Percentiles rank a stretch among this genome's conserved stretches.
phyloP scores from a whole-genome alignment of 2,888 invertebrate genomes.

The Chromoteleia sp. region DNA sequence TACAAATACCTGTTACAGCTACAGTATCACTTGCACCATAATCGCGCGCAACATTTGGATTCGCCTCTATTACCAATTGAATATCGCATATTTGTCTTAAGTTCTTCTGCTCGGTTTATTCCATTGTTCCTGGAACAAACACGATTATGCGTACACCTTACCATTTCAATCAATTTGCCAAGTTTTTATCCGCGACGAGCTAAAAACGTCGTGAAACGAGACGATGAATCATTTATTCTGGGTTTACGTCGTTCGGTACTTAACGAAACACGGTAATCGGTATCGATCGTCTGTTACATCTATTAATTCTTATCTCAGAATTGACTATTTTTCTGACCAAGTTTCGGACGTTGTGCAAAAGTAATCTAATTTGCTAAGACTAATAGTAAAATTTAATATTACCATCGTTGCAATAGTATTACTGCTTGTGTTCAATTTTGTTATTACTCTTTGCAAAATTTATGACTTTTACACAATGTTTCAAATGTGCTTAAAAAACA shows the following conservation, averaged over 20 bases:
- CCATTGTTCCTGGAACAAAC: constrained; percentile 30
- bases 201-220: constrained; percentile 31
- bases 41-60: constrained; percentile 30
- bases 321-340: too few species aligned
- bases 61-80: constrained; percentile 10
- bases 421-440: too few species aligned
- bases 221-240: constrained; percentile 50
- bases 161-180: constrained; percentile 49
- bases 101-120: constrained; percentile 23
- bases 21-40: constrained; percentile 42
- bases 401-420: too few species aligned
- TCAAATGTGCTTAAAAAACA: too few species aligned
- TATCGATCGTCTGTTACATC: constrained; percentile 15
- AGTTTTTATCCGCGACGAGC: constrained; percentile 2
- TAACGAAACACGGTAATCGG: constrained; percentile 25
- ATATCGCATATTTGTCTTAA: not conserved
- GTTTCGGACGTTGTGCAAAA: too few species aligned
- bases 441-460: too few species aligned
- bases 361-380: too few species aligned
- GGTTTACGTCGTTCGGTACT: constrained; percentile 37
- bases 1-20: constrained; percentile 24
- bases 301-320: not conserved
- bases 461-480: too few species aligned
- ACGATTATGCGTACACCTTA: constrained; percentile 35
- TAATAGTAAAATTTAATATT: too few species aligned